These are phyloP conservation scores for Vannuccia rotundouncinata DNA, from an alignment of 2,888 invertebrate genomes.

Conservation along the genomic window DNA sequence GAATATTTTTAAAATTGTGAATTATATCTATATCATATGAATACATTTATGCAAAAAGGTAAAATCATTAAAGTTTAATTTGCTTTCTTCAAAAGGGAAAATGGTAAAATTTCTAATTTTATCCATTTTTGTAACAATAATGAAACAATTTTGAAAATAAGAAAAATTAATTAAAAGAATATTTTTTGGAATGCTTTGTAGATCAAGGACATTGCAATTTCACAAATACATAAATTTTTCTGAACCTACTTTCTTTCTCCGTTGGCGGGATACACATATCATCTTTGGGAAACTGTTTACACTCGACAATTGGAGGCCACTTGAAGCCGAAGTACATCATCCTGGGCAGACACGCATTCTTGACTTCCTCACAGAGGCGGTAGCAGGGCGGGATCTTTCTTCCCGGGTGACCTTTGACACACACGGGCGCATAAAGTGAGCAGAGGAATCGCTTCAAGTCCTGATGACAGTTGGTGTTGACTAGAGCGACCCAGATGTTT, in stretches of 20 bases:
- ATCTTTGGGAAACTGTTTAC: constrained; percentile 70
- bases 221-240: neutral
- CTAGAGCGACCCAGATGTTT: constrained; percentile 34
- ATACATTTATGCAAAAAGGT: too few species aligned
- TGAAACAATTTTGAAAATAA: too few species aligned
- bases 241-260: neutral
- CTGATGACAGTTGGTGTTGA: constrained; percentile 37
- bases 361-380: constrained; percentile 78
- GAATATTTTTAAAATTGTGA: too few species aligned
- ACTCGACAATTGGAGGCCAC: constrained; percentile 83
- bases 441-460: constrained; percentile 66
- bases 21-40: too few species aligned
- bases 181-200: too few species aligned
- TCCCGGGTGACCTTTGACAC: constrained; percentile 76
- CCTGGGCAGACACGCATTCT: constrained; percentile 71
- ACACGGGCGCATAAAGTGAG: constrained; percentile 89
- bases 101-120: too few species aligned
- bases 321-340: constrained; percentile 82
- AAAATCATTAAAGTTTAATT: too few species aligned
- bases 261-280: constrained; percentile 3
- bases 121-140: too few species aligned
- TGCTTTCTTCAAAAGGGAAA: too few species aligned
- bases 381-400: constrained; percentile 84
- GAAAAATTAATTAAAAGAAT: too few species aligned
- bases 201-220: too few species aligned